Evolutionary conservation across 2,888 invertebrate genomes (phyloP).

Genomic region (Hoplodrina blanda): DNA sequence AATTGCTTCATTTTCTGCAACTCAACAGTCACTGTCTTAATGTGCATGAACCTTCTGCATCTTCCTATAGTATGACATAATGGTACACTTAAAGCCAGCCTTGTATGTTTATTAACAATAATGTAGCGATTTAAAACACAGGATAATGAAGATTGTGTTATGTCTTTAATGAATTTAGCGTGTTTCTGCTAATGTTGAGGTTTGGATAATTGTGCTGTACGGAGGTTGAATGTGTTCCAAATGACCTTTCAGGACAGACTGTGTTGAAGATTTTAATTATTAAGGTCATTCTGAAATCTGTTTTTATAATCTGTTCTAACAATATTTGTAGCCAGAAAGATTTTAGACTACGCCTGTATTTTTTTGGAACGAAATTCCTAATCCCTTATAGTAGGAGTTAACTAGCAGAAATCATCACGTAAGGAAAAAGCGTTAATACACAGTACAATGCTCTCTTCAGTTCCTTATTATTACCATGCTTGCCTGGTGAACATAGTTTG

Average conservation of each 20-base stretch:
- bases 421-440: too few relatives aligned
- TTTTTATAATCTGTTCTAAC: background rate
- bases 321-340: too few relatives aligned
- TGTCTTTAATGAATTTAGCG: constrained; percentile 55
- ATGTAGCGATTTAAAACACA: constrained; percentile 56
- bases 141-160: constrained; percentile 57
- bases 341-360: too few relatives aligned
- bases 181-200: constrained; percentile 56
- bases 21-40: background rate
- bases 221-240: constrained; percentile 21
- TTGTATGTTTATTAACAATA: constrained; percentile 64
- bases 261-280: background rate
- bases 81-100: constrained; percentile 59
- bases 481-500: too few relatives aligned
- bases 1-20: too few relatives aligned
- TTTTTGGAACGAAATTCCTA: too few relatives aligned
- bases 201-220: constrained; percentile 35
- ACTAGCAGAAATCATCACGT: too few relatives aligned
- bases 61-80: constrained; percentile 29
- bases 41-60: constrained; percentile 18
- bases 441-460: too few relatives aligned
- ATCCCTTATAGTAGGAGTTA: too few relatives aligned
- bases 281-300: background rate
- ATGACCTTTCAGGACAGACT: constrained; percentile 38
- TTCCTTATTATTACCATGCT: too few relatives aligned